Evolutionary conservation across 2,888 invertebrate genomes (phyloP).

Genomic region (Lasioglossum villosulum): DNA sequence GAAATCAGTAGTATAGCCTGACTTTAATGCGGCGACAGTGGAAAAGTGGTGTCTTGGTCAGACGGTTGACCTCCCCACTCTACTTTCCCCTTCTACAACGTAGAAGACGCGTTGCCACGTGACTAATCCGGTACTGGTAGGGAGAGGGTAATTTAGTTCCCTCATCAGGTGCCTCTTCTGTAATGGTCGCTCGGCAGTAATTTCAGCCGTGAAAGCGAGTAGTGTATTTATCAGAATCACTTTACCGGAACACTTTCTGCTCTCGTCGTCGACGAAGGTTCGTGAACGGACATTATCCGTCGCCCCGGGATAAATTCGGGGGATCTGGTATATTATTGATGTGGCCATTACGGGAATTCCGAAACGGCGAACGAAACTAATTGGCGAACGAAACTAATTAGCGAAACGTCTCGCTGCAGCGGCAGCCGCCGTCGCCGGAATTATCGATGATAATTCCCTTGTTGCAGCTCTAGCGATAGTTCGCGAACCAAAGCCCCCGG

Average conservation of each 20-base stretch:
- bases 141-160: too few relatives aligned
- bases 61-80: background rate
- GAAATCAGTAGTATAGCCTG: background rate
- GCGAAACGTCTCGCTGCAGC: background rate
- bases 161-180: too few relatives aligned
- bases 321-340: constrained; percentile 28
- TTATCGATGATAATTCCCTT: constrained; percentile 24
- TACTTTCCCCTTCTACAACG: too few relatives aligned
- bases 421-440: background rate
- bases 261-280: too few relatives aligned
- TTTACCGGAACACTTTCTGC: background rate
- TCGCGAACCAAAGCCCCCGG: background rate
- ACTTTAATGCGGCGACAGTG: constrained; percentile 15
- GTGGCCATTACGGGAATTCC: constrained; percentile 17
- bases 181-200: background rate
- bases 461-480: constrained; percentile 1
- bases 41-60: background rate
- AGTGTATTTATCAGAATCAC: background rate
- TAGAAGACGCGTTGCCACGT: too few relatives aligned
- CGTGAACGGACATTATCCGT: background rate
- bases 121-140: too few relatives aligned
- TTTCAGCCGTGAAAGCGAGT: background rate
- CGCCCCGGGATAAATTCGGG: background rate
- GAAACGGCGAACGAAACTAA: constrained; percentile 34
- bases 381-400: constrained; percentile 52